Percentiles rank a stretch among this genome's conserved stretches.
Evolutionary conservation across 2,797 vertebrate species (phyloP).

Genomic region (Sebastes miniatus): DNA sequence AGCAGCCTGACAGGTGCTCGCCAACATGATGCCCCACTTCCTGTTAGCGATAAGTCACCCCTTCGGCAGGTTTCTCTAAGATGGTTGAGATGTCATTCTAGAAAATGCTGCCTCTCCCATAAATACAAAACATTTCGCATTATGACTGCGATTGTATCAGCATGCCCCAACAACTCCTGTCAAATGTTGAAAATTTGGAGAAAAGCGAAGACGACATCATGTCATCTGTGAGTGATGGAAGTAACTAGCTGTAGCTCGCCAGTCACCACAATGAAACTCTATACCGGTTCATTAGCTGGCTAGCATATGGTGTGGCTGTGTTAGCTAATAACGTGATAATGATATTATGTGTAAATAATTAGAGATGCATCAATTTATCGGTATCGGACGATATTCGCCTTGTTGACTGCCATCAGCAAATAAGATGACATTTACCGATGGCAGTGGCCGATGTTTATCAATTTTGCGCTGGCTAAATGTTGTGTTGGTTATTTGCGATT

Average conservation of each 20-base stretch:
- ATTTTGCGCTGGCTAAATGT: no score
- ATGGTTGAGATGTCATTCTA: background rate
- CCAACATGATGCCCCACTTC: conserved; percentile 17
- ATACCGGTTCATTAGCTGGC: background rate
- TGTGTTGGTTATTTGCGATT: no score
- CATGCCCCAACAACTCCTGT: background rate
- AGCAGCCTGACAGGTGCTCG: conserved; percentile 36
- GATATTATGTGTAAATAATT: background rate
- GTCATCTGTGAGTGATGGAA: background rate
- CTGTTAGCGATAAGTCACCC: conserved; percentile 15
- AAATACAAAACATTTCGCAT: background rate
- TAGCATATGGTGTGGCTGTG: background rate
- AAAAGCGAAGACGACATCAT: background rate
- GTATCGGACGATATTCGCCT: no score
- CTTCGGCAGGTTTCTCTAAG: background rate
- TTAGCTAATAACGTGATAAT: background rate
- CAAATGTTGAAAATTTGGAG: background rate
- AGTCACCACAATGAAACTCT: background rate
- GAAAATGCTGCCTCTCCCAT: background rate
- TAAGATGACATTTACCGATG: no score
- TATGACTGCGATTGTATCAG: background rate
- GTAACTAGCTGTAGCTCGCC: background rate
- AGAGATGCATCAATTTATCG: no score
- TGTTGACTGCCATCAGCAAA: no score
- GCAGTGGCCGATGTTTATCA: no score